Percentiles rank a stretch among this genome's conserved stretches.
These are phyloP conservation scores for Gastracanthus pulcherrimus DNA, from an alignment of 2,888 invertebrate genomes.

Conservation along the genomic window DNA sequence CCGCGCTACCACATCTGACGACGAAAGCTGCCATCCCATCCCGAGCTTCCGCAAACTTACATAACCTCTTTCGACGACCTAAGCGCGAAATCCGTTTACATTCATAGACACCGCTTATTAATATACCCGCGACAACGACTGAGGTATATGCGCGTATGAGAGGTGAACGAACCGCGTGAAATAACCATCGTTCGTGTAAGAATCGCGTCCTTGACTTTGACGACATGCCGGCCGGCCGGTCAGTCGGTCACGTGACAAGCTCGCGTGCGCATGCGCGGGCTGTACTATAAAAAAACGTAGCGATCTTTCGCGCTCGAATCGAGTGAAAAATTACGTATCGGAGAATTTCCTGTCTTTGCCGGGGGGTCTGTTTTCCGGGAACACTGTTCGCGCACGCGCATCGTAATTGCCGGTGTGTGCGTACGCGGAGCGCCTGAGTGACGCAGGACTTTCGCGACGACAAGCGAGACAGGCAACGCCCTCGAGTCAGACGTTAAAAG, in stretches of 20 bases:
- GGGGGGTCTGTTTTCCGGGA: not conserved
- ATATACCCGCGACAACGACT: not conserved
- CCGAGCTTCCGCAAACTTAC: too few relatives aligned
- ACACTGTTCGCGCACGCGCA: not conserved
- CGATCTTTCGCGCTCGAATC: too few relatives aligned
- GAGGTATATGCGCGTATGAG: not conserved
- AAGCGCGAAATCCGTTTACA: not conserved
- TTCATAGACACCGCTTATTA: not conserved
- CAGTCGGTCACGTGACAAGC: not conserved
- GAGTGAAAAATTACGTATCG: too few relatives aligned
- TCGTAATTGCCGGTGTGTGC: not conserved
- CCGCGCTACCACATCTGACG: too few relatives aligned
- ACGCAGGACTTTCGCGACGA: not conserved
- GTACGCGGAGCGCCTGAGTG: too few relatives aligned
- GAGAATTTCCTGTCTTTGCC: not conserved
- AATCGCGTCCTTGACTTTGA: conserved; percentile 22
- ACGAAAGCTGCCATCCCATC: too few relatives aligned
- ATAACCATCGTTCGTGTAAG: not conserved
- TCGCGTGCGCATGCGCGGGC: not conserved
- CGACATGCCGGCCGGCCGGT: not conserved
- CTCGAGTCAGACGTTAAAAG: not conserved
- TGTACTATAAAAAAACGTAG: not conserved
- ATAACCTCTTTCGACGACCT: not conserved
- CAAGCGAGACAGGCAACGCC: not conserved
- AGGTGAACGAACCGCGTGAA: not conserved